phyloP scores from a whole-genome alignment of 1,140 invertebrate genomes.

The Drosophila micromelanica region DNA sequence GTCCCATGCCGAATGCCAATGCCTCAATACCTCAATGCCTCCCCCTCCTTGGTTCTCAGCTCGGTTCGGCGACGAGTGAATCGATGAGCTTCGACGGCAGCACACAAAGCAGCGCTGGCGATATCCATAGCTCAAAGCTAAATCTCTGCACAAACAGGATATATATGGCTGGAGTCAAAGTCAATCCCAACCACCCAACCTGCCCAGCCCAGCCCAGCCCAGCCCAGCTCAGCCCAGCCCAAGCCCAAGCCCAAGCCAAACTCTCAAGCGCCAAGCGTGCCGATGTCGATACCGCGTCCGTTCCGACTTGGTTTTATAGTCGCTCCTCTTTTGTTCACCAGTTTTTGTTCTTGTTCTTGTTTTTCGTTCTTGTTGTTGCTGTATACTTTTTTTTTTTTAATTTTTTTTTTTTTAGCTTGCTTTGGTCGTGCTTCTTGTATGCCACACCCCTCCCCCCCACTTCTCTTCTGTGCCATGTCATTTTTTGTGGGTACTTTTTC shows the following conservation, averaged over 20 bases:
- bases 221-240: too few species aligned
- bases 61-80: slow-evolving; percentile 42
- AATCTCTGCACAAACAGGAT: slow-evolving; percentile 81
- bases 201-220: too few species aligned
- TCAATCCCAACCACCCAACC: slow-evolving; percentile 66
- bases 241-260: too few species aligned
- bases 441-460: neutral
- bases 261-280: slow-evolving; percentile 40
- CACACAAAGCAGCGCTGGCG: slow-evolving; percentile 40
- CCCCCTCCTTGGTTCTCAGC: slow-evolving; percentile 7
- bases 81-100: slow-evolving; percentile 61
- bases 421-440: slow-evolving; percentile 13
- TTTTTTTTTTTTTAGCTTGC: neutral
- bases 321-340: slow-evolving; percentile 68
- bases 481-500: slow-evolving; percentile 71
- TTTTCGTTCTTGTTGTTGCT: slow-evolving; percentile 8
- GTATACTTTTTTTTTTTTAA: slow-evolving; percentile 37
- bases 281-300: slow-evolving; percentile 59
- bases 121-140: slow-evolving; percentile 81
- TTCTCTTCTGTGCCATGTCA: slow-evolving; percentile 19
- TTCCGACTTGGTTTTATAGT: slow-evolving; percentile 74
- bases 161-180: slow-evolving; percentile 68
- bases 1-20: slow-evolving; percentile 2
- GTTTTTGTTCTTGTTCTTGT: slow-evolving; percentile 40
- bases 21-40: slow-evolving; percentile 9